Percentiles rank a stretch among this genome's conserved stretches.
phyloP scores from a whole-genome alignment of 2,888 invertebrate genomes.

The Germaria angustata region DNA sequence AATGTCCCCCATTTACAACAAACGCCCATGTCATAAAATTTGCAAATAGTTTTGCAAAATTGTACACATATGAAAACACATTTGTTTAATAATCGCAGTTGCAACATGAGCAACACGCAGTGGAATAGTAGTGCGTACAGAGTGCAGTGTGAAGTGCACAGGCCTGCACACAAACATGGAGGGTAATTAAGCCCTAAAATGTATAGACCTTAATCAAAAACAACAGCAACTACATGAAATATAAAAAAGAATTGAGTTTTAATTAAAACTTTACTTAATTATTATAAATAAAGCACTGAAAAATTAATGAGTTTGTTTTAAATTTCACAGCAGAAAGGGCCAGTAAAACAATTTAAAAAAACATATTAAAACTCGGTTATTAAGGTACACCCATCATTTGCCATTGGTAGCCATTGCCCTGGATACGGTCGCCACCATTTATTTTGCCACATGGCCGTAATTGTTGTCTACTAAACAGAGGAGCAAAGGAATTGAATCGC shows the following conservation, averaged over 20 bases:
- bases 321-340: not conserved
- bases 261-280: constrained; percentile 58
- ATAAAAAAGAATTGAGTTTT: constrained; percentile 50
- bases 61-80: constrained; percentile 10
- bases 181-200: constrained; percentile 50
- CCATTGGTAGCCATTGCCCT: not conserved
- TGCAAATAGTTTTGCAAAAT: constrained; percentile 11
- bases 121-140: not conserved
- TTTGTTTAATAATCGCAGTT: not conserved
- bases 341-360: not conserved
- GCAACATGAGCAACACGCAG: not conserved
- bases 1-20: constrained; percentile 17
- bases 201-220: not conserved
- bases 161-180: constrained; percentile 21
- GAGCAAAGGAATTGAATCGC: not conserved
- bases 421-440: constrained; percentile 1
- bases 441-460: not conserved
- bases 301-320: constrained; percentile 41
- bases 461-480: not conserved
- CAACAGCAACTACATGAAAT: not conserved
- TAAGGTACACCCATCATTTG: constrained; percentile 37
- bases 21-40: constrained; percentile 16
- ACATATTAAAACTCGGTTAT: not conserved
- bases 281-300: constrained; percentile 39
- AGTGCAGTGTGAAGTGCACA: not conserved